phyloP scores from a whole-genome alignment of 2,888 invertebrate species.

The Trissolcus japonicus region DNA sequence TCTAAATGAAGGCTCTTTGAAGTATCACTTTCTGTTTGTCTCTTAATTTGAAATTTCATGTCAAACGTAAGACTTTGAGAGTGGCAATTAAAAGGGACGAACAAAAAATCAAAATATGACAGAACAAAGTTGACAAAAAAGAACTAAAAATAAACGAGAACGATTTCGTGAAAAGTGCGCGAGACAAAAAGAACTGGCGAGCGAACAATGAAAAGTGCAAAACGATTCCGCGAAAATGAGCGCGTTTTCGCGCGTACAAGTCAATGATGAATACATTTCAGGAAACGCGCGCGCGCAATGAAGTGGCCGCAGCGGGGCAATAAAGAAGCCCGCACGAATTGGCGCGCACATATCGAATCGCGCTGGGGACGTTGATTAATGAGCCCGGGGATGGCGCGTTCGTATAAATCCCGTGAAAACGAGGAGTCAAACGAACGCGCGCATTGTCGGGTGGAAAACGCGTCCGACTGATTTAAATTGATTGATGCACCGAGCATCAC shows the following conservation, averaged over 20 bases:
- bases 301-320: conserved; percentile 8
- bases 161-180: no score
- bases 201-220: not conserved
- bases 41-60: not conserved
- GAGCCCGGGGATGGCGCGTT: conserved; percentile 41
- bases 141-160: no score
- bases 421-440: conserved; percentile 53
- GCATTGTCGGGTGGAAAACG: conserved; percentile 48
- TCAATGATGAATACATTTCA: conserved; percentile 48
- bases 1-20: conserved; percentile 23
- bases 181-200: not conserved
- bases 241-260: conserved; percentile 34
- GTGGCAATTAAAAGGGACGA: no score
- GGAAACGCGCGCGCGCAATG: conserved; percentile 27
- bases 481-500: conserved; percentile 47
- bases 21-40: conserved; percentile 6
- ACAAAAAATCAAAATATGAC: no score
- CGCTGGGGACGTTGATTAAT: conserved; percentile 49
- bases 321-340: conserved; percentile 46
- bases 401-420: conserved; percentile 54
- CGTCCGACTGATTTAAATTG: conserved; percentile 57
- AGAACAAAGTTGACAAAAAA: no score
- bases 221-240: conserved; percentile 37
- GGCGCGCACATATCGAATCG: conserved; percentile 51
- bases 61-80: not conserved